Conservation (phyloP, 2,888 invertebrate species). For the Melikaiella ostensackeni region DNA sequence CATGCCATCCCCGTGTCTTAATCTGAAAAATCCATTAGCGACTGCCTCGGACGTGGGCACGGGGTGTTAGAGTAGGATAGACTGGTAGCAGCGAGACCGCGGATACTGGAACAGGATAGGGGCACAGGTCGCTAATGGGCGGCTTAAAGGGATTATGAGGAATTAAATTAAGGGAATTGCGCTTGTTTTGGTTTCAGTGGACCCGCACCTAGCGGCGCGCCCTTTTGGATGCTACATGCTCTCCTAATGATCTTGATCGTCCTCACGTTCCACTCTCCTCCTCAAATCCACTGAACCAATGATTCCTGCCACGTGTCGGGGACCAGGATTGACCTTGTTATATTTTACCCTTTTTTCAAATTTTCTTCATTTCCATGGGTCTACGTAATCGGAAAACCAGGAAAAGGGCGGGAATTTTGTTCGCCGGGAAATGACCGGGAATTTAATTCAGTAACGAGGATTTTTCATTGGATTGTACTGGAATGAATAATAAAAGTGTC, state of each 20-base stretch:
- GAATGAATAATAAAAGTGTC: too few relatives aligned
- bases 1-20: slow-evolving; percentile 65
- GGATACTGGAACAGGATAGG: slow-evolving; percentile 39
- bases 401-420: too few relatives aligned
- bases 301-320: too few relatives aligned
- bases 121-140: slow-evolving; percentile 64
- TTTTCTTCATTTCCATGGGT: too few relatives aligned
- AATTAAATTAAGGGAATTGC: slow-evolving; percentile 70
- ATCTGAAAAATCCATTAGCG: slow-evolving; percentile 74
- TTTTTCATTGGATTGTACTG: too few relatives aligned
- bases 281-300: too few relatives aligned
- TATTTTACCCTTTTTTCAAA: too few relatives aligned
- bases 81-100: slow-evolving; percentile 5
- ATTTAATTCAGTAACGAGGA: too few relatives aligned
- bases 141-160: slow-evolving; percentile 71
- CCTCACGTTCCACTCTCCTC: not conserved
- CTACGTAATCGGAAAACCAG: too few relatives aligned
- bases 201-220: slow-evolving; percentile 34
- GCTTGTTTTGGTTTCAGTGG: slow-evolving; percentile 61
- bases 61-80: slow-evolving; percentile 25
- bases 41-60: slow-evolving; percentile 50
- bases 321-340: too few relatives aligned
- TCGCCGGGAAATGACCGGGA: too few relatives aligned
- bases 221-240: slow-evolving; percentile 48
- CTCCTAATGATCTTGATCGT: slow-evolving; percentile 58